Base-by-base conservation (phyloP, 2,113 vertebrate species). In the Tyto alba region DNA sequence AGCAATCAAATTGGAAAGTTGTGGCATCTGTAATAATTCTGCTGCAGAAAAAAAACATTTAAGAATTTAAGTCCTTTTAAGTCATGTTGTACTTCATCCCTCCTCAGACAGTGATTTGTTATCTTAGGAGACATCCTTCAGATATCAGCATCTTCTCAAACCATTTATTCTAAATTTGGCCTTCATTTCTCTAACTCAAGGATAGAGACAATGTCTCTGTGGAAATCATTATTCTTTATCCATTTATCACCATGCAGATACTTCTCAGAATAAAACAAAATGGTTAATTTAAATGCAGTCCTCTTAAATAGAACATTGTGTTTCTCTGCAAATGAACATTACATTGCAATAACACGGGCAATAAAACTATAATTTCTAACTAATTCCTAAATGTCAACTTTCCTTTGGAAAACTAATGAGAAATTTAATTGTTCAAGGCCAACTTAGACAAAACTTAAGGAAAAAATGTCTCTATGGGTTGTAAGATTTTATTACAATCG, bases 301-400 rank as follows among this genome's bases (percentile, higher is more conserved):
- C 93, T 40, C 55, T 91, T 96, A 88, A 94, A 78, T 2, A 83
- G 60, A 56, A 81, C 62, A 74, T 63, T 86, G 48, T 90, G 52
- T 67, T 94, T 90, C 69, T 95, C 41, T 96, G 62, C 48, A 95
- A 96, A 96, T 77, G 56, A 97, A 79, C 19, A 77, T 82, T 95
- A 84, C 43, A 62, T 79, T 75, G 22, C 50, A 91, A 62, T 91
- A 95, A 93, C 50, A 92, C 53, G 67, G 81, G 20, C 88, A 95
- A 84, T 93, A 88, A 91, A 93, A 86, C 47, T 90, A 41, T 92
- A 93, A 92, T 95, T 95, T 93, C 36, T 91, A 91, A 90, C 45
- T 93, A 90, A 94, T 95, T 88, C 40, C 25, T 94, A 93, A 95
- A 92, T 94, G 76, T 95, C 77, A 95, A 73, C 34, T 94, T 17